A percentile compares a stretch with the other conserved stretches of the same genome.
Conservation (phyloP, 1,140 invertebrate species). For the Drosophila subpulchrella region DNA sequence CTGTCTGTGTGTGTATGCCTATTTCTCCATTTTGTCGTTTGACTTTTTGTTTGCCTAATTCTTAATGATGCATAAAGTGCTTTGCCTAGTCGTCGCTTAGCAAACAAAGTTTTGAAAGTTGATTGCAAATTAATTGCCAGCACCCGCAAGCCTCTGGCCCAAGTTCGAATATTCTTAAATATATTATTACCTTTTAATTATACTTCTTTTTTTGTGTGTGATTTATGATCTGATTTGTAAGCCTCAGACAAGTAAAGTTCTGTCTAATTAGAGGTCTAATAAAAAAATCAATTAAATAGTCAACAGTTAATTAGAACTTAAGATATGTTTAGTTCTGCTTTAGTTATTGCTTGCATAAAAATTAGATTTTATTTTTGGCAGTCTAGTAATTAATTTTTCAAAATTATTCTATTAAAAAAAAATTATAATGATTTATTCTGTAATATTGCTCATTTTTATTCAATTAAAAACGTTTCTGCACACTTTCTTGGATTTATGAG, state of each 20-base stretch:
- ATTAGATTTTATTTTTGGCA: neutral
- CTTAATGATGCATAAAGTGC: conserved; percentile 81
- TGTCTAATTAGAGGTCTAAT: neutral
- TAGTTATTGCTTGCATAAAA: neutral
- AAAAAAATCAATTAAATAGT: neutral
- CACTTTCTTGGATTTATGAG: neutral
- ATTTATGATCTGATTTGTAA: conserved; percentile 16
- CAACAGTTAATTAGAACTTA: neutral
- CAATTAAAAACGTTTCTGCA: too few species aligned
- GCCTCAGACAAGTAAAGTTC: neutral
- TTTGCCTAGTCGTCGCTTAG: conserved; percentile 49
- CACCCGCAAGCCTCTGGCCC: conserved; percentile 8
- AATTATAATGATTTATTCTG: neutral
- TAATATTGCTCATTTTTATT: too few species aligned
- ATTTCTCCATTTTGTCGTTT: conserved; percentile 80
- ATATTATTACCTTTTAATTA: conserved; percentile 29
- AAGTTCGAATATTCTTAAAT: neutral
- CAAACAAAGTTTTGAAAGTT: conserved; percentile 71
- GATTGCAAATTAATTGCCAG: conserved; percentile 80
- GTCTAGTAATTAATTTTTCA: neutral
- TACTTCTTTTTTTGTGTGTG: neutral
- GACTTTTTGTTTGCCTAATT: conserved; percentile 72
- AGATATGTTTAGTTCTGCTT: neutral
- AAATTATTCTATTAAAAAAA: neutral
- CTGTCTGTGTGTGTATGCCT: conserved; percentile 28